Conservation (phyloP, 2,113 vertebrate species). For the Prietella phreatophila region DNA sequence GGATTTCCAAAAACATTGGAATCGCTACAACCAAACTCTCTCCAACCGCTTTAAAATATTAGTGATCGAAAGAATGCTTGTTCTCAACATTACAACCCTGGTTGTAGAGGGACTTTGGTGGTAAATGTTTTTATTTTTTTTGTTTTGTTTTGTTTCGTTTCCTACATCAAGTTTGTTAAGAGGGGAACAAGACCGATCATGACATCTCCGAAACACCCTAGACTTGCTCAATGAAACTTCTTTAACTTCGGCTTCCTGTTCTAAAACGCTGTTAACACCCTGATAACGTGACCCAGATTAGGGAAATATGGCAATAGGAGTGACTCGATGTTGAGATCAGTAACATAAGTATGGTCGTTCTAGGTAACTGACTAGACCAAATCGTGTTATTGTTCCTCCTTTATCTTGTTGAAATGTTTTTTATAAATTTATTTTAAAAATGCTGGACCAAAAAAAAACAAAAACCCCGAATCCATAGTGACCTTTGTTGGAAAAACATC, state of each 20-base stretch:
- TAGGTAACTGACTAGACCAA: not conserved
- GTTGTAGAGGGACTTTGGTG: not conserved
- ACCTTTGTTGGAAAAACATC: not conserved
- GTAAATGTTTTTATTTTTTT: not conserved
- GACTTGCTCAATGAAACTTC: constrained; percentile 1
- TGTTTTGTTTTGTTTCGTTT: not conserved
- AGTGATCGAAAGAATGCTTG: not conserved
- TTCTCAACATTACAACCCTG: not conserved
- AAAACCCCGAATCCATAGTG: not conserved
- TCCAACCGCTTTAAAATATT: not conserved
- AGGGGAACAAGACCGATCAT: not conserved
- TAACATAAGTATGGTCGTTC: not conserved
- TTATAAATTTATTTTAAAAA: not conserved
- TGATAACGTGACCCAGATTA: not conserved
- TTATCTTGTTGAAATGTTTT: not conserved
- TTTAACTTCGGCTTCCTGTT: constrained; percentile 9
- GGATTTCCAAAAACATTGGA: not conserved
- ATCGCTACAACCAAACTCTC: not conserved
- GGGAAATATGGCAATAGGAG: not conserved
- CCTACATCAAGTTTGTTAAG: not conserved
- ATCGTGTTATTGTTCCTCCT: not conserved
- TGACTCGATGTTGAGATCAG: no score
- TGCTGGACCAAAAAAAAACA: no score
- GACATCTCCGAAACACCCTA: not conserved
- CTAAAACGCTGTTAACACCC: not conserved